phyloP scores from a whole-genome alignment of 2,113 vertebrate species.

The Larimichthys crocea region DNA sequence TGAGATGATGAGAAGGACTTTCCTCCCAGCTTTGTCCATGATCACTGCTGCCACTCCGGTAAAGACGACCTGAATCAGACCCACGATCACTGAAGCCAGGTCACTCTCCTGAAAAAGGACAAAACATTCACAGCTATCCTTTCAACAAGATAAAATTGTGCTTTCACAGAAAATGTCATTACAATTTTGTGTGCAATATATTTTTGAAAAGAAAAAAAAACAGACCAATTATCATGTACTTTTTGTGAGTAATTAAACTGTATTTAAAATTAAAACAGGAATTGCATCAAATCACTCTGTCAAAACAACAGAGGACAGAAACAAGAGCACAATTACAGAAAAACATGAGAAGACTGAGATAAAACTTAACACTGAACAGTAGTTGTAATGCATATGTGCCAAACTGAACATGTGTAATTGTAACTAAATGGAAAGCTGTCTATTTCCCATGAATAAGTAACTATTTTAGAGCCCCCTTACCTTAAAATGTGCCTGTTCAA shows the following conservation, averaged over 20 bases:
- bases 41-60: conserved; percentile 88
- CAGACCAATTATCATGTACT: too few relatives aligned
- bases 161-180: neutral
- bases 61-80: conserved; percentile 90
- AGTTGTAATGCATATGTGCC: neutral
- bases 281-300: neutral
- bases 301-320: neutral
- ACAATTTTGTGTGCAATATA: neutral
- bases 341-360: neutral
- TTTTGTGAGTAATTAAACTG: neutral
- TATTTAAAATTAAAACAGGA: too few relatives aligned
- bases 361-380: neutral
- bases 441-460: neutral
- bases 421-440: neutral
- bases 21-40: conserved; percentile 92
- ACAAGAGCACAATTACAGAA: neutral
- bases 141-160: neutral
- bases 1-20: conserved; percentile 89
- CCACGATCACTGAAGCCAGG: conserved; percentile 89
- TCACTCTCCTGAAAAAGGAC: conserved; percentile 85
- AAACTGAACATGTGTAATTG: neutral
- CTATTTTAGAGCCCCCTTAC: conserved; percentile 67
- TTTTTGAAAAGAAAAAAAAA: neutral
- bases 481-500: conserved; percentile 91
- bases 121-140: neutral